Evolutionary conservation across 2,888 invertebrate species (phyloP), one percentile per base, ranked within the genome.

Genomic region (Brachypterus glaber): DNA sequence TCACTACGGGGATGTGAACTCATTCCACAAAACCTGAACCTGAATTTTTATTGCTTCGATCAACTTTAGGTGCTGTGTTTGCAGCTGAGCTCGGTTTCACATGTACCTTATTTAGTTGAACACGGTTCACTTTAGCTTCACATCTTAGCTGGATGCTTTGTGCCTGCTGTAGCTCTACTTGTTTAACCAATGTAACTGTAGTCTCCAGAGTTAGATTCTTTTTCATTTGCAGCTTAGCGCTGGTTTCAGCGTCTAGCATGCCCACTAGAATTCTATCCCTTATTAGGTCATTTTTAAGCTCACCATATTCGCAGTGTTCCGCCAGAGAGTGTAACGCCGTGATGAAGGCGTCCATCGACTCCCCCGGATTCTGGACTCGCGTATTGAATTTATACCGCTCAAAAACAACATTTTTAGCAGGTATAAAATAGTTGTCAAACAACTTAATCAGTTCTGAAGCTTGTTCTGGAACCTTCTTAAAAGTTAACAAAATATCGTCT

Each of bases 221-320:
- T 15, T 38, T 12, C 5, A 37, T 11, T 18, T 42, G 53, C 15
- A 57, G 40, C 14, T 38, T 40, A 37, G 54, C 50, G 8, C 44
- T 46, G 2, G 47, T 44, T 41, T 37, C 44, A 2, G 17, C 15
- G 31, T 55, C 52, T 12, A 13, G 9, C 30, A 57, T 40, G 1
- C 54, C 55, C 8, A 53, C 50, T 4, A 52, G 46, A 29, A 57
- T 55, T 14, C 49, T 36, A 33, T 57, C 55, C 21, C 54, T 38
- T 5, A 57, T 54, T 4, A 57, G 32, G n/a, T 52, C 43, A 5
- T 54, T 44, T 30, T 44, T 44, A 9, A 55, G 34, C 4, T 24
- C n/a, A 2, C 50, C 48, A 18, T 48, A 53, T 1, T 54, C 41
- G 17, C 50, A 53, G 5, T 37, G 18, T 15, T 48, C 46, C 1